Percentiles rank a stretch among this genome's conserved stretches.
Conservation (phyloP, 2,797 vertebrate genomes). For the Ciconia nigra region DNA sequence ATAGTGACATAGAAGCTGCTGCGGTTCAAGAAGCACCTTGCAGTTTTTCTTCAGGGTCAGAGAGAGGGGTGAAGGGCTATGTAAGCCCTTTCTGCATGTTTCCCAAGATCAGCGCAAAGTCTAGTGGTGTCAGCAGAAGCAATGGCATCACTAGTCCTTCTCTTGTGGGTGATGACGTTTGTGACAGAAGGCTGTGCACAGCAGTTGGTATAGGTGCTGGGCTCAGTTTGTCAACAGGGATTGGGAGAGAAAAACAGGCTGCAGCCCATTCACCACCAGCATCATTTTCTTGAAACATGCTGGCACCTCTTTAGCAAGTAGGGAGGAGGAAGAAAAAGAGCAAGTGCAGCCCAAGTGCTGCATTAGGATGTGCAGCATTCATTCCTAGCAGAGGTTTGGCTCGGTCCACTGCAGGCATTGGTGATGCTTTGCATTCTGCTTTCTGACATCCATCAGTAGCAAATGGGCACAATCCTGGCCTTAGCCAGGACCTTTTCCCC, state of each 20-base stretch:
- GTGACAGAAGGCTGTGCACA: background rate
- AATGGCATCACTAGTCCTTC: background rate
- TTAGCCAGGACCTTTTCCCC: background rate
- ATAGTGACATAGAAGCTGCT: background rate
- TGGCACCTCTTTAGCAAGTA: background rate
- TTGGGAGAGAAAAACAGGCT: background rate
- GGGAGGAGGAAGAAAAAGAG: background rate
- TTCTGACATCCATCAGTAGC: background rate
- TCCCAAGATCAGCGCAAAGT: background rate
- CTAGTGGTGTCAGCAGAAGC: background rate
- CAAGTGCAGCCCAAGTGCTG: background rate
- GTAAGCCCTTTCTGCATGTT: background rate
- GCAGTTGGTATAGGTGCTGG: background rate
- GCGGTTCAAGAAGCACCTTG: background rate
- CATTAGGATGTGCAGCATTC: accelerated
- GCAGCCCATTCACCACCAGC: background rate
- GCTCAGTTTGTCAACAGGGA: background rate
- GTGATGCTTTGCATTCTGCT: background rate
- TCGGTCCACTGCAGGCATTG: background rate
- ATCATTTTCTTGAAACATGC: background rate
- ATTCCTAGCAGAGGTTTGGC: background rate
- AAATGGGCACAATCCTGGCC: background rate
- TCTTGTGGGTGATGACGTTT: background rate
- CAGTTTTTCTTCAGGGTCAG: background rate
- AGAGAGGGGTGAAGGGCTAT: accelerated